Percentiles rank a stretch among this genome's conserved stretches.
Evolutionary conservation across 2,797 vertebrate species (phyloP).

Genomic region (Meda fulgida): DNA sequence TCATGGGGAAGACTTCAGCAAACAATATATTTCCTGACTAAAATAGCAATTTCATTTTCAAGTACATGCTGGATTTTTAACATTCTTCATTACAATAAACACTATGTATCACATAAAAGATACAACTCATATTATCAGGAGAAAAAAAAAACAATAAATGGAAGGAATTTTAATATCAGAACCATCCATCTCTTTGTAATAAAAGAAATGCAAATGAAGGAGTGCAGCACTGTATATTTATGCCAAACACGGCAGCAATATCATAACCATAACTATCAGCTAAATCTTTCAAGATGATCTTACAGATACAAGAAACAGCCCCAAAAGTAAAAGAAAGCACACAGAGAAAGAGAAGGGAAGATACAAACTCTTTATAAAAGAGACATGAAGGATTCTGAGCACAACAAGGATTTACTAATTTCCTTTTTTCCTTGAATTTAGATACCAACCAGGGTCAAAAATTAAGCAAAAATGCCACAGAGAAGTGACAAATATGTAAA

Average conservation of each 20-base stretch:
- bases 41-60: conserved; percentile 14
- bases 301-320: not conserved
- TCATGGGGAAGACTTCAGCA: not conserved
- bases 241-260: conserved; percentile 6
- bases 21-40: not conserved
- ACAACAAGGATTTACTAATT: not conserved
- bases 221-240: conserved; percentile 10
- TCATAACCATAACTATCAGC: conserved; percentile 14
- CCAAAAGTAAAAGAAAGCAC: conserved; percentile 4
- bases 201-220: conserved; percentile 37
- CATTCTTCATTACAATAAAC: conserved; percentile 1
- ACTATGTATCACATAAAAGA: conserved; percentile 14
- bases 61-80: conserved; percentile 11
- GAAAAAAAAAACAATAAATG: conserved; percentile 21
- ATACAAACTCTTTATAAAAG: not conserved
- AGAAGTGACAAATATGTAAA: not conserved
- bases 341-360: not conserved
- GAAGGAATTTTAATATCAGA: conserved; percentile 15
- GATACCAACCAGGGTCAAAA: not conserved
- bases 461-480: not conserved
- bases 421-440: not conserved
- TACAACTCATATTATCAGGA: conserved; percentile 5
- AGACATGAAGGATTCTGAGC: not conserved
- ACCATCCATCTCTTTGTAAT: conserved; percentile 30
- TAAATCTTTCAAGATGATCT: conserved; percentile 39